A percentile compares a stretch with the other conserved stretches of the same genome.
phyloP scores from a whole-genome alignment of 2,888 invertebrate genomes.

The Thysanoteuthis rhombus region DNA sequence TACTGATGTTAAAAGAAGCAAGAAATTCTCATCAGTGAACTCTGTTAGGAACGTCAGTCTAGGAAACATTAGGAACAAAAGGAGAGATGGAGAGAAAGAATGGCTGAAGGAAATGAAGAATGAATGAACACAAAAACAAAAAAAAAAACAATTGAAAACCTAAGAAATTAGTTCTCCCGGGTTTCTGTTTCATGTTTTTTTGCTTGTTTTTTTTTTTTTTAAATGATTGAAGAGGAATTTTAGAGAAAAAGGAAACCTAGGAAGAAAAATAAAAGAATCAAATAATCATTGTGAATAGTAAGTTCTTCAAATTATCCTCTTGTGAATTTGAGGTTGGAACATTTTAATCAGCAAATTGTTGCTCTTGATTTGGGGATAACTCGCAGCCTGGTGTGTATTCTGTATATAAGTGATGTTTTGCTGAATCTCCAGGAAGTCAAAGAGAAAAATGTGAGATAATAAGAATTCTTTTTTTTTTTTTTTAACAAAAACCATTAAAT shows the following conservation, averaged over 20 bases:
- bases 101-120: background rate
- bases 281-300: background rate
- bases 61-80: background rate
- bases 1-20: background rate
- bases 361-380: background rate
- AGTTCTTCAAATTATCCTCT: background rate
- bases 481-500: background rate
- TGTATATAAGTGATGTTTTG: background rate
- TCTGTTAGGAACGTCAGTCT: background rate
- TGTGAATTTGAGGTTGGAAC: background rate
- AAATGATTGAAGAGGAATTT: background rate
- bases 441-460: background rate
- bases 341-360: background rate
- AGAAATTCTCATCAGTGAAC: background rate
- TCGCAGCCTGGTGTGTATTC: background rate
- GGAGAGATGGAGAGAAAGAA: background rate
- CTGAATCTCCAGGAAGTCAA: background rate
- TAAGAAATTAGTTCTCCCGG: background rate
- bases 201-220: too few species aligned
- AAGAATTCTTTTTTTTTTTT: background rate
- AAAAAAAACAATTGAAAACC: too few species aligned
- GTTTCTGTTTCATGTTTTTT: too few species aligned
- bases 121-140: background rate
- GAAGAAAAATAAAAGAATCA: background rate
- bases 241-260: background rate